A percentile compares a stretch with the other conserved stretches of the same genome.
phyloP scores from a whole-genome alignment of 2,888 invertebrate genomes.

The Heteromurus nitidus region DNA sequence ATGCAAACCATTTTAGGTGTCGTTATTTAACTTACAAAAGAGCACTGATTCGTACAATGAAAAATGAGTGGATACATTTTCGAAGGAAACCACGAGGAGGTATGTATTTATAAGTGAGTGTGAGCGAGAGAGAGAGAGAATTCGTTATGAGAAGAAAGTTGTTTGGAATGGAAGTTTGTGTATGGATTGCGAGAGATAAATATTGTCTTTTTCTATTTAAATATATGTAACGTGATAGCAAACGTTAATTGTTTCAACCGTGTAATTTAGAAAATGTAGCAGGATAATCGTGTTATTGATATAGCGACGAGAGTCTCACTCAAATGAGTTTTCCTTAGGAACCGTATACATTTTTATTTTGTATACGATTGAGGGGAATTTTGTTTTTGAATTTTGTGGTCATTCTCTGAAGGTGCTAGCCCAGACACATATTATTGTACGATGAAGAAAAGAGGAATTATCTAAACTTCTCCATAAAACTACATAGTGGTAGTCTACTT shows the following conservation, averaged over 20 bases:
- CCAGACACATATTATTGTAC: slow-evolving; percentile 1
- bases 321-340: background rate
- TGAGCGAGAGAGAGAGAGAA: background rate
- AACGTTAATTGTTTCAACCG: too few relatives aligned
- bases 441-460: background rate
- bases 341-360: too few relatives aligned
- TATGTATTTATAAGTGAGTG: too few relatives aligned
- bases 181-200: background rate
- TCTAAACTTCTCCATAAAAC: too few relatives aligned
- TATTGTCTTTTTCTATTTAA: background rate
- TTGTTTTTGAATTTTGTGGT: background rate
- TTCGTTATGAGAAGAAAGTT: background rate
- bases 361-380: background rate
- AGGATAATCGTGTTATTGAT: background rate
- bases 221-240: too few relatives aligned
- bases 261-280: background rate
- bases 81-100: background rate
- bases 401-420: slow-evolving; percentile 26
- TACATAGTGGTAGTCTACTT: background rate
- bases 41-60: background rate
- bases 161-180: background rate
- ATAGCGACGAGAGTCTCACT: background rate
- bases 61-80: background rate
- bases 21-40: background rate
- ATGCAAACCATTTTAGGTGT: background rate